Evolutionary conservation across 2,113 vertebrate genomes (phyloP).

Genomic region (Pelobates fuscus): DNA sequence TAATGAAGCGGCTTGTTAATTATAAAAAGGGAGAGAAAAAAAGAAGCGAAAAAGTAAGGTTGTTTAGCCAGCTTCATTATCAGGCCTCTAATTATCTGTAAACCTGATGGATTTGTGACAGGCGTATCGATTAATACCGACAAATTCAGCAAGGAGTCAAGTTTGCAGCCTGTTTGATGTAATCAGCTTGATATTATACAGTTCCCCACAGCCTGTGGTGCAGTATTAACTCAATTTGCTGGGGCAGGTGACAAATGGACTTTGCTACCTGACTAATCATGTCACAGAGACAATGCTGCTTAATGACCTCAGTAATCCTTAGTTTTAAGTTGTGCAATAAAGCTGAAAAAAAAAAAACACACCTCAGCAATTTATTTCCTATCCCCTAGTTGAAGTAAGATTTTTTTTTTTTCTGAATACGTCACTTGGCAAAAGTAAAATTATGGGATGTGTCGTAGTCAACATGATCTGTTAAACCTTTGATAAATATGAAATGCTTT

Average conservation of each 20-base stretch:
- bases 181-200: constrained; percentile 99
- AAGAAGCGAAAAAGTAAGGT: constrained; percentile 75
- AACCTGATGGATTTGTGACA: constrained; percentile 99
- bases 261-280: constrained; percentile 99
- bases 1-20: constrained; percentile 92
- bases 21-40: no score
- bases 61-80: constrained; percentile 94
- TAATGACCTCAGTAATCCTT: constrained; percentile 92
- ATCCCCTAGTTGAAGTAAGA: constrained; percentile 58
- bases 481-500: background rate
- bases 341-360: constrained; percentile 65
- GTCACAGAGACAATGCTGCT: constrained; percentile 96
- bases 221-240: constrained; percentile 96
- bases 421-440: constrained; percentile 61
- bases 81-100: constrained; percentile 98
- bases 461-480: constrained; percentile 35
- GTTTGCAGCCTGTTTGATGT: constrained; percentile 96
- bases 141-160: constrained; percentile 99
- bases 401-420: constrained; percentile 57
- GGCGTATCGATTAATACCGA: constrained; percentile 98
- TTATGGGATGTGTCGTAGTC: constrained; percentile 57
- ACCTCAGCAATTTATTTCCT: constrained; percentile 65
- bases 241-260: constrained; percentile 97
- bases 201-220: constrained; percentile 86
- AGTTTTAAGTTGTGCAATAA: constrained; percentile 80